These are phyloP conservation scores for Cephus runcator DNA, from an alignment of 2,888 invertebrate species.

Conservation along the genomic window DNA sequence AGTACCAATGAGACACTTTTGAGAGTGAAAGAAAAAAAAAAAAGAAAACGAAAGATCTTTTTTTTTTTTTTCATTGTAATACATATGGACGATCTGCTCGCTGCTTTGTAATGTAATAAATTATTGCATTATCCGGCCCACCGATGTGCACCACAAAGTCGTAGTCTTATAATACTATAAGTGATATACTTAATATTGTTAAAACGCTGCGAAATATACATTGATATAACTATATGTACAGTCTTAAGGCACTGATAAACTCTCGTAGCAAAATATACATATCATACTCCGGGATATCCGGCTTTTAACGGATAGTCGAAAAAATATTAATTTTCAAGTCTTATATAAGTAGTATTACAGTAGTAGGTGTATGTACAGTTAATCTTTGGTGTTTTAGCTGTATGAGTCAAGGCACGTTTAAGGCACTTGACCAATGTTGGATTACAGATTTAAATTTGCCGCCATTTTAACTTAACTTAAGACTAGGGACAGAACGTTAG, in stretches of 20 bases:
- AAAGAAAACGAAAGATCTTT: not conserved
- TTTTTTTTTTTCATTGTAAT: not conserved
- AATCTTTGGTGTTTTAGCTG: not conserved
- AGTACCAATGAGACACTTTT: not conserved
- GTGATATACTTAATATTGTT: not conserved
- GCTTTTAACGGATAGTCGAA: not conserved
- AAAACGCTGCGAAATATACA: not conserved
- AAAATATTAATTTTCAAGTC: not conserved
- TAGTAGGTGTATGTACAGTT: not conserved
- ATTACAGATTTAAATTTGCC: not conserved
- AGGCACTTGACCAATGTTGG: not conserved
- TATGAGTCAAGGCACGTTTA: not conserved
- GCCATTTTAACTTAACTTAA: not conserved
- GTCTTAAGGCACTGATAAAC: not conserved
- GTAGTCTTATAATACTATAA: not conserved
- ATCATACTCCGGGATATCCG: not conserved
- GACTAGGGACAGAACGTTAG: not conserved
- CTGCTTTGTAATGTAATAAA: constrained; percentile 32
- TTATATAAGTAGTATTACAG: not conserved
- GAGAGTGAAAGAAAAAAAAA: constrained; percentile 13
- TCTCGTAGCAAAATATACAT: not conserved
- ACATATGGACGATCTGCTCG: not conserved
- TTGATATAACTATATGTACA: not conserved
- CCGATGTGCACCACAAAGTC: not conserved
- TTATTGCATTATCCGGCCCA: constrained; percentile 51